Evolutionary conservation across 1,140 invertebrate species (phyloP), one percentile per base, ranked within the genome.

Genomic region (Notospermus geniculatus): DNA sequence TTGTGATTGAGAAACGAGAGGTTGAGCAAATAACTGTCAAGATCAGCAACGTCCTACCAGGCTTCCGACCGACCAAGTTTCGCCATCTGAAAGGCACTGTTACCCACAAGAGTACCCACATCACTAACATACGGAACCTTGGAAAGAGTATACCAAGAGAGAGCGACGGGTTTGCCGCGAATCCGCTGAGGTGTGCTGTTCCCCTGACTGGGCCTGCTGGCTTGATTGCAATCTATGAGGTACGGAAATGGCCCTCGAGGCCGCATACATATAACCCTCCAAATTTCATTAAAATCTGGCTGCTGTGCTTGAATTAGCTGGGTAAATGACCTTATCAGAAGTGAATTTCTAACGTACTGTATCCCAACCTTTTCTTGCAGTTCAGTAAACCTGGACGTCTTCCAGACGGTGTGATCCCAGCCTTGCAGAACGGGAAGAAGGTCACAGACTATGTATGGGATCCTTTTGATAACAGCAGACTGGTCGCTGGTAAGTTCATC

Each of bases 391-490:
- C 89, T 0, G 89, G 91, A 0, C 84, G 87, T 65, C 81, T 93
- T 30, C 86, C 90, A 0, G 90, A 93, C 78, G 87, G 90, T 62
- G 89, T 91, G 0, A 87, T 90, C 69, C 91, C 91, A 27, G 87
- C 89, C n/a, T 81, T 97, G 62, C 88, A 96, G 19, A 91, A 95
- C 78, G 88, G 91, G 27, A 88, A 87, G 60, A 91, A 89, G 65
- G 87, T 95, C 5, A 90, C 92, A 85, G 93, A 97, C 81, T 97
- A 95, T 81, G 86, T 88, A 54, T 97, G 91, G 90, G 92, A 97
- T 85, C 93, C 93, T 1, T 96, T 95, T 76, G 84, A 92, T 79
- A 86, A 88, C 74, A 83, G 84, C 50, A 84, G 89, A 54, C 83
- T 97, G 45, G 87, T 91, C 62, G 91, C 94, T 50, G 87, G 88